phyloP scores from a whole-genome alignment of 2,797 vertebrate species.

The Parotocinclus haroldoi region DNA sequence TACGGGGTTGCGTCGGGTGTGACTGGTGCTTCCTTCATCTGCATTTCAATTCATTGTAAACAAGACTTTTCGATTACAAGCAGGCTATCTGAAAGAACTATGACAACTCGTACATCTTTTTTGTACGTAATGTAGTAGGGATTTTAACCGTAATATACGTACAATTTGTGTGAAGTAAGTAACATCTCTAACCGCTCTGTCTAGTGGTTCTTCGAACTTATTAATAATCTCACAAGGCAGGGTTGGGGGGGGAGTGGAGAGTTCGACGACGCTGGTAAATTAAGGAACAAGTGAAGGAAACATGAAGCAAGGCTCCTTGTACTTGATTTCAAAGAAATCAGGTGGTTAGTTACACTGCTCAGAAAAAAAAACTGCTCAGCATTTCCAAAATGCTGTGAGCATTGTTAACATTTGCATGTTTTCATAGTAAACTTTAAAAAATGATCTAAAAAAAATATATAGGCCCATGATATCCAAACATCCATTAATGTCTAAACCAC shows the following conservation, averaged over 20 bases:
- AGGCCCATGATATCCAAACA: too few relatives aligned
- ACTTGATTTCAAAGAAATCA: constrained; percentile 46
- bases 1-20: constrained; percentile 37
- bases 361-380: too few relatives aligned
- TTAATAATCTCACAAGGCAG: too few relatives aligned
- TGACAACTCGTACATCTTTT: background rate
- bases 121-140: background rate
- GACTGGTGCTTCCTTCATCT: constrained; percentile 26
- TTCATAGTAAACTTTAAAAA: too few relatives aligned
- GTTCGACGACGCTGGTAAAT: too few relatives aligned
- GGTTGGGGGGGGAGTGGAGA: too few relatives aligned
- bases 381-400: too few relatives aligned
- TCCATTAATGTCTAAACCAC: too few relatives aligned
- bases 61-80: background rate
- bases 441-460: too few relatives aligned
- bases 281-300: background rate
- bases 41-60: background rate
- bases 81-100: background rate
- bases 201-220: too few relatives aligned
- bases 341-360: constrained; percentile 24
- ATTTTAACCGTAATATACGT: background rate
- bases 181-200: too few relatives aligned
- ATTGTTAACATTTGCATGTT: too few relatives aligned
- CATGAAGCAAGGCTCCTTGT: constrained; percentile 19
- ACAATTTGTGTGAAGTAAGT: background rate